phyloP scores from a whole-genome alignment of 2,888 invertebrate species.

The Neoitamus cyanurus region DNA sequence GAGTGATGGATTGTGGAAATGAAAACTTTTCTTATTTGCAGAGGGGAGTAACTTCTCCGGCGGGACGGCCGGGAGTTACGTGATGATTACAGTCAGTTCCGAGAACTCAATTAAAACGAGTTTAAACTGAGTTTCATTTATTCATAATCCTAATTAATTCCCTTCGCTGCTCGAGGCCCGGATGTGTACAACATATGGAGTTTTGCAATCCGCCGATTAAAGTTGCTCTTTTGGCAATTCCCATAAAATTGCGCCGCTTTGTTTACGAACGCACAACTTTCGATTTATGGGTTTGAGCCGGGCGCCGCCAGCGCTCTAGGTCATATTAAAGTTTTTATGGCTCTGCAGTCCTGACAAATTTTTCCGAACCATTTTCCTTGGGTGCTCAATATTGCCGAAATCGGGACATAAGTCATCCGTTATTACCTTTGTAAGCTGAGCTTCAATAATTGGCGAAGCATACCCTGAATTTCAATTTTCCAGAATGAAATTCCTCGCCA shows the following conservation, averaged over 20 bases:
- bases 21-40: constrained; percentile 22
- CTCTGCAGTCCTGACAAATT: not conserved
- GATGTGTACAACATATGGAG: not conserved
- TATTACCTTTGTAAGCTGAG: not conserved
- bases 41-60: not conserved
- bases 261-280: not conserved
- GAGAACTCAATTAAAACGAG: constrained; percentile 1
- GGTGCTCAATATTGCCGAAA: not conserved
- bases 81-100: not conserved
- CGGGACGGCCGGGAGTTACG: not conserved
- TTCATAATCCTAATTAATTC: constrained; percentile 17
- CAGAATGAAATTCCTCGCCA: not conserved
- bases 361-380: not conserved
- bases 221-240: not conserved
- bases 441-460: not conserved
- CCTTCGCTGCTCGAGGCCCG: not conserved
- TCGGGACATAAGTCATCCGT: not conserved
- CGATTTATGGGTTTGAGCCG: not conserved
- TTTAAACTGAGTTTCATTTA: constrained; percentile 10
- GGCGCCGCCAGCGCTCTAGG: not conserved
- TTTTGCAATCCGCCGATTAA: not conserved
- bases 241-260: not conserved
- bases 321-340: not conserved
- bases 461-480: not conserved
- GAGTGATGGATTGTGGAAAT: not conserved